Base-by-base conservation (phyloP, 2,113 vertebrate species). In the Chaetura pelagica region DNA sequence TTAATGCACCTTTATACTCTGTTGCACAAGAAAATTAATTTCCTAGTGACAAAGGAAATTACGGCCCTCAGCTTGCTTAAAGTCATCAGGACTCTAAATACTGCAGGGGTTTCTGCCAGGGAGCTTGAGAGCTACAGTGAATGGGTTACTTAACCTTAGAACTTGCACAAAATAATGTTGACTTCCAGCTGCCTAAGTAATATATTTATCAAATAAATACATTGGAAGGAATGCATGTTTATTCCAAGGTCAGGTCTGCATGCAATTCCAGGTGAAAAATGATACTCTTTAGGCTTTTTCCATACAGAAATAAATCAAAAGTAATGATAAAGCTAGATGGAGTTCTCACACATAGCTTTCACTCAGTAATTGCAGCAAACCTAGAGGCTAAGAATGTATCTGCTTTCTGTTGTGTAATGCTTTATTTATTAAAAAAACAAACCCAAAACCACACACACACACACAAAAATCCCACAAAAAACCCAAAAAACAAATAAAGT, bases 201-300 rank as follows among this genome's bases (percentile, higher is more conserved):
- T 86, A 84, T 42, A 80, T 89, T 89, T 66, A 69, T 35, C 68
- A 91, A 86, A 86, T 68, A 89, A 88, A 89, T 77, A 89, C 69
- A 88, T 34, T 6, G 4, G n/a, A 80, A 80, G 12, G 59, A 69
- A 64, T 71, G 2, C 2, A 34, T 29, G 89, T 96, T 69, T 84
- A 58, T 84, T 83, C 38, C 42, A 81, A 30, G 55, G 30, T 77
- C 51, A 91, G 63, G 24, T 68, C 72, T 77, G 30, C 58, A 30
- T 66, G 49, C 51, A 84, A n/a, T 83, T 94, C 30, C 27, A 51
- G 59, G 72, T 67, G 59, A 91, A 92, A 95, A 92, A 81, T 7
- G 2, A 32, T 38, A 34, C 19, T 74, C 14, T 71, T 67, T 42
- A 75, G 42, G 66, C 26, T 40, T 85, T 69, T 68, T 38, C 23